phyloP scores from a whole-genome alignment of 2,888 invertebrate genomes.

The Parnassius mnemosyne region DNA sequence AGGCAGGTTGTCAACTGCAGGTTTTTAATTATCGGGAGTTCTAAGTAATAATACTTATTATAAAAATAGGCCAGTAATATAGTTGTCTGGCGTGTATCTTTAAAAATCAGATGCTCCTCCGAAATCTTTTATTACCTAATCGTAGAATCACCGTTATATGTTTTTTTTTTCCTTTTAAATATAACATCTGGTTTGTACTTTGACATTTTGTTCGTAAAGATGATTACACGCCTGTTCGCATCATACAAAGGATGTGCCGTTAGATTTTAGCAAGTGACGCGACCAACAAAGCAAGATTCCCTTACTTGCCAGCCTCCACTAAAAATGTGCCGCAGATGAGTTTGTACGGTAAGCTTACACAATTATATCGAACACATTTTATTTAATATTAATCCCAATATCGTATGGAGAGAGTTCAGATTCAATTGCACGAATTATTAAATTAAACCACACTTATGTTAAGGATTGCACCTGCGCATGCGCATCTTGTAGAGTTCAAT shows the following conservation, averaged over 20 bases:
- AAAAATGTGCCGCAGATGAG: slow-evolving; percentile 29
- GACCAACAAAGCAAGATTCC: slow-evolving; percentile 20
- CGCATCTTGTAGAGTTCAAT: slow-evolving; percentile 42
- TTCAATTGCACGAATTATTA: background rate
- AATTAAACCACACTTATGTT: slow-evolving; percentile 9
- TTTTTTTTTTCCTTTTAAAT: no score
- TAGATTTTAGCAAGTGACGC: slow-evolving; percentile 21
- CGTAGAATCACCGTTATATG: no score
- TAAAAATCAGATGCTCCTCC: no score
- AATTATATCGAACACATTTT: slow-evolving; percentile 1
- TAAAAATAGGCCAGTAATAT: no score
- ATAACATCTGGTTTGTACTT: background rate
- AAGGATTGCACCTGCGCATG: slow-evolving; percentile 57
- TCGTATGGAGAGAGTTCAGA: background rate
- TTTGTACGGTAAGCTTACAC: slow-evolving; percentile 30
- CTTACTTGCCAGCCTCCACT: slow-evolving; percentile 5
- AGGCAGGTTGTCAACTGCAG: no score
- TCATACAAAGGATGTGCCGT: slow-evolving; percentile 21
- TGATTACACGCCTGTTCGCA: slow-evolving; percentile 7
- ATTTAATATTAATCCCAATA: slow-evolving; percentile 34
- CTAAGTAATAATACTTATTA: no score
- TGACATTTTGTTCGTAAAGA: background rate
- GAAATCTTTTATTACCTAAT: no score
- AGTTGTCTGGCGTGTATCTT: no score
- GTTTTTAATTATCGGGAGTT: no score